These are phyloP conservation scores for Clunio marinus DNA, from an alignment of 2,888 invertebrate species.

Conservation along the genomic window DNA sequence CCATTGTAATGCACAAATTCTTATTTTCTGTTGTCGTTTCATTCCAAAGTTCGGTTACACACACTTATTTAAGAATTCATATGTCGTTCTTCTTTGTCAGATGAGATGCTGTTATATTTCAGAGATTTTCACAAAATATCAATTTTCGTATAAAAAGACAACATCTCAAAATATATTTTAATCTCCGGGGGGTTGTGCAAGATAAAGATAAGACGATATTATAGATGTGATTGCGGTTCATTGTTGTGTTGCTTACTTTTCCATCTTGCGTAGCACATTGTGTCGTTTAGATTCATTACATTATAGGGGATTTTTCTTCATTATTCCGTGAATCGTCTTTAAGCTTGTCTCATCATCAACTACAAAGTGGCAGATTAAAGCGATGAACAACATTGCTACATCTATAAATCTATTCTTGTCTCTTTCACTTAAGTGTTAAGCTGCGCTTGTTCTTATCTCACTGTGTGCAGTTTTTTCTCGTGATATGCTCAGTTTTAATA, in stretches of 20 bases:
- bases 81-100: no score
- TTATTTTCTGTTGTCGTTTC: no score
- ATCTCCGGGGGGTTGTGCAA: constrained; percentile 22
- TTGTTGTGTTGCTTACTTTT: constrained; percentile 13
- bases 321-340: not conserved
- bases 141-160: not conserved
- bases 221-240: constrained; percentile 30
- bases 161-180: constrained; percentile 18
- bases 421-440: not conserved
- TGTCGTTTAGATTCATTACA: not conserved
- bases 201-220: constrained; percentile 23
- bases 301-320: not conserved
- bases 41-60: no score
- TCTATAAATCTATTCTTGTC: not conserved
- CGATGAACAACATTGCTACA: not conserved
- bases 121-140: constrained; percentile 10
- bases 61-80: no score
- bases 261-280: not conserved
- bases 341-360: no score
- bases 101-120: no score
- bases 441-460: constrained; percentile 31
- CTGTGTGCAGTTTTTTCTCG: constrained; percentile 34
- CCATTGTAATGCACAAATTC: no score
- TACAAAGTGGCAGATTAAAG: not conserved
- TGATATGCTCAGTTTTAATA: constrained; percentile 26